Evolutionary conservation across 2,797 vertebrate genomes (phyloP).

Genomic region (Xenopus petersii): DNA sequence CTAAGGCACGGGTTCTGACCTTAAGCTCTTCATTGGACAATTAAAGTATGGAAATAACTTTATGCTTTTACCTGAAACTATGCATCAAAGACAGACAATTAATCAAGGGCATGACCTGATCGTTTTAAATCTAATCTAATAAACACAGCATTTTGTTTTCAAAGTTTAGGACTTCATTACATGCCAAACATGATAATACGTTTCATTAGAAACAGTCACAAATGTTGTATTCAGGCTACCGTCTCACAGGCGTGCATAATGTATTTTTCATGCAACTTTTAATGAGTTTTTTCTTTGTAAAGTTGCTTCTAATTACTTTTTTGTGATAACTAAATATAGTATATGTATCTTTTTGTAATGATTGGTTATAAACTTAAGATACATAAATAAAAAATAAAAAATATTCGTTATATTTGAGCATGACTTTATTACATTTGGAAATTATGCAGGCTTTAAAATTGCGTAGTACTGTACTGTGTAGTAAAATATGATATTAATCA

Average conservation of each 20-base stretch:
- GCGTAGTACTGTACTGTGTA: too few relatives aligned
- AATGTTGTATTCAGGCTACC: slow-evolving; percentile 51
- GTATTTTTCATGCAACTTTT: slow-evolving; percentile 56
- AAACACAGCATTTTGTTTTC: slow-evolving; percentile 46
- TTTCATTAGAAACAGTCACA: slow-evolving; percentile 42
- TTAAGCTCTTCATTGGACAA: slow-evolving; percentile 32
- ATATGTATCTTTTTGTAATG: too few relatives aligned
- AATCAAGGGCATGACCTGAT: slow-evolving; percentile 50
- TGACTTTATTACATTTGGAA: too few relatives aligned
- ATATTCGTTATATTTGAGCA: too few relatives aligned
- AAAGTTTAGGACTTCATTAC: slow-evolving; percentile 50
- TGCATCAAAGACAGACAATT: slow-evolving; percentile 53
- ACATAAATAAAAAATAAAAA: too few relatives aligned
- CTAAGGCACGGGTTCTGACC: slow-evolving; percentile 25
- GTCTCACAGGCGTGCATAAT: slow-evolving; percentile 48
- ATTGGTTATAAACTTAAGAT: too few relatives aligned
- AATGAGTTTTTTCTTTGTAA: slow-evolving; percentile 49
- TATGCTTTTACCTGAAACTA: slow-evolving; percentile 54
- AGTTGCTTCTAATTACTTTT: too few relatives aligned
- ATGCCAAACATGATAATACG: slow-evolving; percentile 54
- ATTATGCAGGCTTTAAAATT: too few relatives aligned
- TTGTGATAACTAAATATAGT: too few relatives aligned
- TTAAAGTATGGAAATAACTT: slow-evolving; percentile 39
- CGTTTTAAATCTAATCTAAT: slow-evolving; percentile 54
- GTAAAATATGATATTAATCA: too few relatives aligned